Conservation (phyloP, 2,797 vertebrate genomes). For the Syndactyla subalaris region DNA sequence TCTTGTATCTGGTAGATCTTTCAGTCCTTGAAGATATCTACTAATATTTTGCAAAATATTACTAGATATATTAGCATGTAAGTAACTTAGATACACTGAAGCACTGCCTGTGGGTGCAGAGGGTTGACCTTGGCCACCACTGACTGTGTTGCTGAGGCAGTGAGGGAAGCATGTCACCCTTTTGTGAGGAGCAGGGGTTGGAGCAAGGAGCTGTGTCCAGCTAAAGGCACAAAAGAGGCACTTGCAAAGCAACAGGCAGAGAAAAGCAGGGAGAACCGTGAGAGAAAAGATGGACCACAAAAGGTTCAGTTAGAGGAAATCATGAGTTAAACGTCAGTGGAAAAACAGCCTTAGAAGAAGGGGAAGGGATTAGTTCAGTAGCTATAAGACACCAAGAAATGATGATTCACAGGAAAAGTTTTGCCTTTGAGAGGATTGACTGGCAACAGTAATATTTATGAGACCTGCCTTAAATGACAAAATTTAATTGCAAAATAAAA, state of each 20-base stretch:
- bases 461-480: background rate
- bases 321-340: background rate
- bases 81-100: background rate
- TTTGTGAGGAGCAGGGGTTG: background rate
- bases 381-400: background rate
- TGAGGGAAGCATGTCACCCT: background rate
- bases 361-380: background rate
- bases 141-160: background rate
- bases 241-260: background rate
- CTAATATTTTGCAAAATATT: background rate
- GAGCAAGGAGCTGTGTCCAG: background rate
- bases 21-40: background rate
- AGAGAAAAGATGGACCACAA: background rate
- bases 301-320: background rate
- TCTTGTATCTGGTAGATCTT: background rate
- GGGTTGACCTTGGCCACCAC: background rate
- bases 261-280: background rate
- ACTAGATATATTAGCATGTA: background rate
- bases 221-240: background rate
- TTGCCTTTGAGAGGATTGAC: background rate
- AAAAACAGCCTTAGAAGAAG: background rate
- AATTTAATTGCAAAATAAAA: conserved; percentile 16
- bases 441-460: background rate
- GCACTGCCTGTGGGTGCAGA: accelerated
- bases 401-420: conserved; percentile 16